Percentiles rank a stretch among this genome's conserved stretches.
These are phyloP conservation scores for Triops longicaudatus DNA, from an alignment of 1,140 invertebrate species.

Conservation along the genomic window DNA sequence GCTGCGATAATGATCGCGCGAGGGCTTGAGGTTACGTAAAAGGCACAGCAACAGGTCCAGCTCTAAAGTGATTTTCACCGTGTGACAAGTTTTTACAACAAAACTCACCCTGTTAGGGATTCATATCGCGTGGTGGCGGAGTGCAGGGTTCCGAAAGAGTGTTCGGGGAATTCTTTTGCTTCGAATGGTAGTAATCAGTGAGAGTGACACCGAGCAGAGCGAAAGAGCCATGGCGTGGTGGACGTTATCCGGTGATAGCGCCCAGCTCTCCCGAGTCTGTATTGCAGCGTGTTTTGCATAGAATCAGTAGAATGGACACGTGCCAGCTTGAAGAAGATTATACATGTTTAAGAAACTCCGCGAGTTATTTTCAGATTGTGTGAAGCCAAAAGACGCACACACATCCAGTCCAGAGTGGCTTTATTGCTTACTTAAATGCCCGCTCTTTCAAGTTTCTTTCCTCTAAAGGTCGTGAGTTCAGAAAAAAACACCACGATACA, in stretches of 20 bases:
- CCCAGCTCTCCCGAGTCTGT: background rate
- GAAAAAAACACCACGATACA: background rate
- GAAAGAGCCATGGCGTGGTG: background rate
- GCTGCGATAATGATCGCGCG: background rate
- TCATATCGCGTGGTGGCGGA: too few species aligned
- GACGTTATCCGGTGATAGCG: slow-evolving; percentile 11
- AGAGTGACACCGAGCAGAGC: background rate
- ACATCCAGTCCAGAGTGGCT: background rate
- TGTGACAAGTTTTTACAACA: background rate
- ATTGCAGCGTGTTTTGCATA: background rate
- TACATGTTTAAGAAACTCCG: background rate
- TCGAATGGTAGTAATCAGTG: background rate
- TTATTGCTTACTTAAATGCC: slow-evolving; percentile 8
- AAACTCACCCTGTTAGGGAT: background rate
- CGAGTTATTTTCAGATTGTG: slow-evolving; percentile 15
- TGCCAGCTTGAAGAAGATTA: background rate
- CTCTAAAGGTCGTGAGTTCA: background rate
- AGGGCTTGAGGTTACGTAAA: background rate
- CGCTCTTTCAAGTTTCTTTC: slow-evolving; percentile 5
- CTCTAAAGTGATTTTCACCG: background rate
- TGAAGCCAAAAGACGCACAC: slow-evolving; percentile 10
- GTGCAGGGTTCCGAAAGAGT: too few species aligned
- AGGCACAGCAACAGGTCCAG: background rate
- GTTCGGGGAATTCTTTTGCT: too few species aligned
- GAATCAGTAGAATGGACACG: slow-evolving; percentile 11